A percentile compares a stretch with the other conserved stretches of the same genome.
phyloP scores from a whole-genome alignment of 2,797 vertebrate genomes.

The Syngnathus rostellatus region DNA sequence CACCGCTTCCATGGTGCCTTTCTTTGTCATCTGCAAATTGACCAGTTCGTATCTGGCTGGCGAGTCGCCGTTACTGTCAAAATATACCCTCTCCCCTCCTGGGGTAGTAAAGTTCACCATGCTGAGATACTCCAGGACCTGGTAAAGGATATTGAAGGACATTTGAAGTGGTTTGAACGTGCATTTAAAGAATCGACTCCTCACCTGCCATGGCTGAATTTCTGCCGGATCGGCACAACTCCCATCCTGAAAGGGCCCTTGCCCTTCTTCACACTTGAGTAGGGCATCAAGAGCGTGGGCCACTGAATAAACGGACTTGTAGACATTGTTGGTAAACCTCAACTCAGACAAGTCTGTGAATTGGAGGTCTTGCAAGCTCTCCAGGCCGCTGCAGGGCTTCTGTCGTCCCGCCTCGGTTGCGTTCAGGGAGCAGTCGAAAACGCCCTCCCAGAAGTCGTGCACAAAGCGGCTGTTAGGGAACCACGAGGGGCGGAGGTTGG shows the following conservation, averaged over 20 bases:
- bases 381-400: constrained; percentile 61
- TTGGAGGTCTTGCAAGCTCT: constrained; percentile 63
- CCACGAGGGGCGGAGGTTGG: constrained; percentile 56
- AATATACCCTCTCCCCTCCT: constrained; percentile 63
- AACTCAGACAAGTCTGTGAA: constrained; percentile 74
- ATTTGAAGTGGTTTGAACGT: neutral
- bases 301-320: constrained; percentile 73
- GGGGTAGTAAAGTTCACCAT: constrained; percentile 65
- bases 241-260: constrained; percentile 36
- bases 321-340: constrained; percentile 74
- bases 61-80: constrained; percentile 70
- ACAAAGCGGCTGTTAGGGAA: constrained; percentile 64
- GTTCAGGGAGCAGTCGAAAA: constrained; percentile 60
- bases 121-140: constrained; percentile 66
- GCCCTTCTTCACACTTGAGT: constrained; percentile 51
- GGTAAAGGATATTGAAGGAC: constrained; percentile 1
- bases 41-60: constrained; percentile 74
- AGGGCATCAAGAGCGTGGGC: constrained; percentile 69
- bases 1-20: constrained; percentile 47
- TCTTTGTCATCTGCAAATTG: constrained; percentile 63
- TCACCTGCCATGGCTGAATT: constrained; percentile 76
- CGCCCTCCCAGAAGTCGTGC: constrained; percentile 66
- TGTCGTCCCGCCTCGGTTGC: constrained; percentile 10
- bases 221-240: constrained; percentile 52
- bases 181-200: constrained; percentile 1